Base-by-base conservation (phyloP, 2,888 invertebrate genomes). In the Melieria crassipennis region DNA sequence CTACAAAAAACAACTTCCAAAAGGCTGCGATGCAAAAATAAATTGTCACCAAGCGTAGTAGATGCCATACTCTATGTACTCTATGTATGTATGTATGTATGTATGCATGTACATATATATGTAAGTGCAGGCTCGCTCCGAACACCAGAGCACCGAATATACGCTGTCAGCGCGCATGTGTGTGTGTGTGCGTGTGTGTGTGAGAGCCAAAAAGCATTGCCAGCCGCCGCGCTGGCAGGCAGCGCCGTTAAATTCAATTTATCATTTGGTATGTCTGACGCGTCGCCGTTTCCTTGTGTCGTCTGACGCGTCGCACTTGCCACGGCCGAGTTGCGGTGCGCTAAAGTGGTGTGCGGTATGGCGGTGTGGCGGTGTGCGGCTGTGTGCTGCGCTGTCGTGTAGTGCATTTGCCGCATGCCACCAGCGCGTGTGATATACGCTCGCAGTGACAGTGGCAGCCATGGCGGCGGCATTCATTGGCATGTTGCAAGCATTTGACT, bases 361-460 rank as follows among this genome's bases (percentile, higher is more conserved):
- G 11, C 11, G 2, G 0, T 60, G 60, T 43, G 45, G 11, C 16
- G 6, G 30, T 7, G 50, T 13, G 13, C 43, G 63, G 9, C 10
- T 57, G 30, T 11, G 43, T 56, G 65, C 13, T 46, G 56, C 55
- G 67, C 60, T 67, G 67, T 61, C 60, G 61, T 67, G 67, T 67
- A 52, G 60, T 67, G 52, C 60, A 67, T 67, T 67, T 67, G 67
- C 61, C 61, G 67, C 52, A 57, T 67, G 52, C 60, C 67, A 67
- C 67, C 50, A 52, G 60, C 67, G 30, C 30, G 30, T 30, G 30
- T 30, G 30, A 30, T 30, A 30, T 30, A 30, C 30, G 30, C 3
- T 30, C 1, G 30, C 30, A 30, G 30, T 30, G 30, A 30, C 30
- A 45, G 61, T 67, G 60, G 58, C 60, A 45, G 60, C 60, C 60